Evolutionary conservation across 2,113 vertebrate genomes (phyloP), one percentile per base, ranked within the genome.

Genomic region (Pardalotus punctatus): DNA sequence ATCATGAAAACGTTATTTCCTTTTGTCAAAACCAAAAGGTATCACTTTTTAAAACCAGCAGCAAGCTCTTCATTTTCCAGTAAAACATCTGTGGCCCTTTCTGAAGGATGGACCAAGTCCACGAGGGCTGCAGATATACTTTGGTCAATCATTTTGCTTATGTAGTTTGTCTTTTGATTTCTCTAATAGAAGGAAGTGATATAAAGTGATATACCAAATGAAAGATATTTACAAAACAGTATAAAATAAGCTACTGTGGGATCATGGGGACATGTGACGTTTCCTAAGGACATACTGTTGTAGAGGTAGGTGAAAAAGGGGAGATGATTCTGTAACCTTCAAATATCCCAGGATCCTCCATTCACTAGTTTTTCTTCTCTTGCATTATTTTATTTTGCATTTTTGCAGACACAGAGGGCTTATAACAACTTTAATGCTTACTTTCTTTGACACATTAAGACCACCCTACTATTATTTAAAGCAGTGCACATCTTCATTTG

Each of bases 241-340:
- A 98, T 94, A 97, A 98, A 98, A 97, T 81, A 97, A 98, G 88
- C 96, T 97, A 97, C 95, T 86, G 89, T 97, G 95, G 93, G 92
- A 90, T 96, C 86, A 85, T 90, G 97, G 87, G 81, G 95, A 96
- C 84, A 48, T 40, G 94, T 95, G 95, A 97, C 22, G 0, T 91
- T 98, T 97, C 86, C 96, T 96, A 96, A 96, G 92, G 94, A 97
- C 95, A 97, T 97, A 97, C 97, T 96, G 96, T 94, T 31, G 95
- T 95, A 98, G 98, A 98, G 98, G 98, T 98, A 98, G 98, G 97
- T 98, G 97, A 98, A 96, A 97, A 96, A 85, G 89, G 97, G 96
- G 96, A 97, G 97, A 98, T 90, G 94, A 96, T 74, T 96, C 91
- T 97, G 94, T 92, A 92, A 96, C 96, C 94, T 97, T 98, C 96